A percentile compares a stretch with the other conserved stretches of the same genome.
These are phyloP conservation scores for Drosophila novamexicana DNA, from an alignment of 1,140 invertebrate species.

Conservation along the genomic window DNA sequence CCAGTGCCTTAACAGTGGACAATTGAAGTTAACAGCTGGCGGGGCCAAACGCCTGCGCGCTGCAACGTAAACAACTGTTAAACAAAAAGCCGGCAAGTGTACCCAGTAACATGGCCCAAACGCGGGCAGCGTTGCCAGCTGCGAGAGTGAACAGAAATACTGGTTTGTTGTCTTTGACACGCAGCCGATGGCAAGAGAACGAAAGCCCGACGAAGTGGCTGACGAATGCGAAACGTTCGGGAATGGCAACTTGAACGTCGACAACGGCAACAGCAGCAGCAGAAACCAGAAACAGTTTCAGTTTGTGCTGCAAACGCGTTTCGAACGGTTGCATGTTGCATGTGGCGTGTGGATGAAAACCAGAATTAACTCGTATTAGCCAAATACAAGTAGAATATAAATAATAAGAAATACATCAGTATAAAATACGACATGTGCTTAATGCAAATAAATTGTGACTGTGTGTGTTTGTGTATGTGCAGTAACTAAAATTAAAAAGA, in stretches of 20 bases:
- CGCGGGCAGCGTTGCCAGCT: slow-evolving; percentile 46
- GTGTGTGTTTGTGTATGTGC: slow-evolving; percentile 1
- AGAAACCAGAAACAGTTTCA: slow-evolving; percentile 59
- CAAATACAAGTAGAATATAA: slow-evolving; percentile 17
- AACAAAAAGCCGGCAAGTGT: slow-evolving; percentile 53
- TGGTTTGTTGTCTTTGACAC: slow-evolving; percentile 34
- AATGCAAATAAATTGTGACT: not conserved
- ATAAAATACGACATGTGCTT: no score
- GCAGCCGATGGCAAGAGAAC: slow-evolving; percentile 20
- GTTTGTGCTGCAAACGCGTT: slow-evolving; percentile 76
- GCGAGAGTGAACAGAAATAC: slow-evolving; percentile 36
- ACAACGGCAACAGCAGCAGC: not conserved
- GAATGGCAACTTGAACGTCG: not conserved
- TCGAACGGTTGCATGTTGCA: slow-evolving; percentile 66
- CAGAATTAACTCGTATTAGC: slow-evolving; percentile 44
- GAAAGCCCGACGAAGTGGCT: slow-evolving; percentile 1
- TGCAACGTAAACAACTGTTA: slow-evolving; percentile 77
- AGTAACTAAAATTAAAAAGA: not conserved
- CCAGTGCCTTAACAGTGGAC: slow-evolving; percentile 10
- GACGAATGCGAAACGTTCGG: slow-evolving; percentile 1
- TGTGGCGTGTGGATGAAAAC: slow-evolving; percentile 30
- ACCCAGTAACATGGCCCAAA: slow-evolving; percentile 29
- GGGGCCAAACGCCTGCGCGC: slow-evolving; percentile 49
- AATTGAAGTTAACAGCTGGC: slow-evolving; percentile 38
- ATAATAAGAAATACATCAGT: slow-evolving; percentile 3